Percentiles rank a stretch among this genome's conserved stretches.
Evolutionary conservation across 2,888 invertebrate genomes (phyloP).

Genomic region (Leptopterna dolabrata): DNA sequence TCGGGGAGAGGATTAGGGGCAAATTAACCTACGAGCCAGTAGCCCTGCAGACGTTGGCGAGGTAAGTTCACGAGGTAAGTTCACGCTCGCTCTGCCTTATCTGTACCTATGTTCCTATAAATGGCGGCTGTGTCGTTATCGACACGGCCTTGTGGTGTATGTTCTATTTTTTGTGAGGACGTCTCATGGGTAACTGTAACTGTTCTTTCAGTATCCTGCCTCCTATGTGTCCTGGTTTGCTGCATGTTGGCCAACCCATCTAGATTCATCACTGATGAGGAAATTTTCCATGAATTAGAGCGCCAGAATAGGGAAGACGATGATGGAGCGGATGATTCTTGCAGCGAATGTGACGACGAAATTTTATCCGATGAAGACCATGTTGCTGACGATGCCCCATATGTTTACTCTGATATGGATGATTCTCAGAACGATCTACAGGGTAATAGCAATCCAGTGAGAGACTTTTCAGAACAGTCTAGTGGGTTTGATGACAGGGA

Average conservation of each 20-base stretch:
- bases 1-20: too few species aligned
- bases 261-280: background rate
- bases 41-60: background rate
- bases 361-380: background rate
- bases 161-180: background rate
- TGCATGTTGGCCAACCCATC: background rate
- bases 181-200: background rate
- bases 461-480: too few species aligned
- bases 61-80: too few species aligned
- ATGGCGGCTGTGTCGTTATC: background rate
- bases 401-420: background rate
- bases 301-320: too few species aligned
- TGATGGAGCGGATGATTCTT: too few species aligned
- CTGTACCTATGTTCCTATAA: background rate
- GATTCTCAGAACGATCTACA: background rate
- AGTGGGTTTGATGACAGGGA: too few species aligned
- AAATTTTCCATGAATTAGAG: constrained; percentile 8
- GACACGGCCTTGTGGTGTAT: background rate
- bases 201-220: background rate
- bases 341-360: too few species aligned
- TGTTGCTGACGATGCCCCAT: background rate
- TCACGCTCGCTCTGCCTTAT: too few species aligned
- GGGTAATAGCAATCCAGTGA: background rate
- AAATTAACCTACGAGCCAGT: background rate
- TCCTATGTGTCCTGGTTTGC: background rate